Base-by-base conservation (phyloP, 2,113 vertebrate species). In the Triplophysa siluroides region DNA sequence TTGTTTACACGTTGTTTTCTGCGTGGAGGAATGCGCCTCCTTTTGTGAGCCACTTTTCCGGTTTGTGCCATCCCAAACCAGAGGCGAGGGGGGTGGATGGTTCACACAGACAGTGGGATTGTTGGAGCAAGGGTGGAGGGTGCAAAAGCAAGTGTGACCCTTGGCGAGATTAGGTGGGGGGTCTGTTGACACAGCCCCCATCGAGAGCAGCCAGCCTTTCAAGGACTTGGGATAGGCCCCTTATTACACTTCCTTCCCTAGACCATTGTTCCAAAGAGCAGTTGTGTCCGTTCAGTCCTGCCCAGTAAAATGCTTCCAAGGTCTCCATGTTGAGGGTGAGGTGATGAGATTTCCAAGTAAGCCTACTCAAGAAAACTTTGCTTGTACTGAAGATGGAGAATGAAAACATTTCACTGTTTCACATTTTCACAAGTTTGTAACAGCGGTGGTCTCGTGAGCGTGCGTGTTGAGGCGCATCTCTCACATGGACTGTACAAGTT, bases 171-270 rank as follows among this genome's bases (percentile, higher is more conserved):
- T 56, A 75, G 66, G 58, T 50, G 69, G 69, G 78, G 64, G 76
- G 66, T 43, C 72, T 86, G 88, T 83, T 86, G 82, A 85, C 54
- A 58, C 80, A 83, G 85, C 67, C 78, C 75, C 62, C 83, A 4
- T 77, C 45, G 79, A 84, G 62, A 79, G 24, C 81, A 64, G 79
- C 73, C 23, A 80, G 3, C 75, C 60, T 85, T 82, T 87, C 83
- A 78, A 84, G 80, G 81, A 86, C 84, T 69, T 43, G 5, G 82
- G 81, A 80, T 26, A 83, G 84, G 79, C 86, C 84, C 60, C 84
- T 71, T 83, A 82, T 70, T 76, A 2, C 81, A 84, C 84, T 90
- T 90, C 88, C 89, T 90, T 23, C 71, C 85, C 80, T 41, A 63
- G 68, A 18, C 76, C 50, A 88, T 90, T 86, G 87, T 89, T 89